Percentiles rank a stretch among this genome's conserved stretches.
These are phyloP conservation scores for Drosophila testacea DNA, from an alignment of 2,888 invertebrate genomes.

Conservation along the genomic window DNA sequence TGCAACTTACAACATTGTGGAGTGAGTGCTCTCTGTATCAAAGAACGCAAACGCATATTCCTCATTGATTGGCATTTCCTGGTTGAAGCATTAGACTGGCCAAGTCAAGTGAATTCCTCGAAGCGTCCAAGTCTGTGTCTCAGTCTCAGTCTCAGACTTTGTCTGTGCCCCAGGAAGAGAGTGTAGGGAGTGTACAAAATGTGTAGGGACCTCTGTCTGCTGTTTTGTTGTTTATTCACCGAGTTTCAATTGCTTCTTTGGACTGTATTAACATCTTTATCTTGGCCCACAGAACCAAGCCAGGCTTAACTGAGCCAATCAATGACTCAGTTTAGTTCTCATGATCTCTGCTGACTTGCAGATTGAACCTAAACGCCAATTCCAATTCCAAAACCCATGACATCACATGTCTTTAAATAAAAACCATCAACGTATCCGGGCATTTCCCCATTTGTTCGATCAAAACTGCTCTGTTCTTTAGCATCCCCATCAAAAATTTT, in stretches of 20 bases:
- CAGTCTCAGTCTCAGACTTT: background rate
- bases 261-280: constrained; percentile 15
- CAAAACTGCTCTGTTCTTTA: background rate
- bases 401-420: constrained; percentile 67
- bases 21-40: constrained; percentile 55
- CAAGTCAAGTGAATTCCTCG: constrained; percentile 81
- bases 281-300: background rate
- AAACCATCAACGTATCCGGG: constrained; percentile 55
- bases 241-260: constrained; percentile 31
- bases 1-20: constrained; percentile 17
- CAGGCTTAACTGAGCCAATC: constrained; percentile 17
- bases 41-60: constrained; percentile 68
- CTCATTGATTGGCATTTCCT: constrained; percentile 81
- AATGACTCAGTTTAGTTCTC: constrained; percentile 40
- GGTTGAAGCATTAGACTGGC: constrained; percentile 78
- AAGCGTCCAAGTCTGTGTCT: constrained; percentile 31
- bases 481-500: constrained; percentile 54
- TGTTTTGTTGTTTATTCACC: constrained; percentile 29
- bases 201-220: no score
- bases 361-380: constrained; percentile 51
- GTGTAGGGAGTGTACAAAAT: constrained; percentile 13
- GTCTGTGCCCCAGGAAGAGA: background rate
- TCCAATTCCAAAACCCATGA: constrained; percentile 47
- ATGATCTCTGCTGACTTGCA: constrained; percentile 70
- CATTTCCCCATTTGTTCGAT: constrained; percentile 56